phyloP scores from a whole-genome alignment of 2,888 invertebrate genomes.

The Ecliptopera silaceata region DNA sequence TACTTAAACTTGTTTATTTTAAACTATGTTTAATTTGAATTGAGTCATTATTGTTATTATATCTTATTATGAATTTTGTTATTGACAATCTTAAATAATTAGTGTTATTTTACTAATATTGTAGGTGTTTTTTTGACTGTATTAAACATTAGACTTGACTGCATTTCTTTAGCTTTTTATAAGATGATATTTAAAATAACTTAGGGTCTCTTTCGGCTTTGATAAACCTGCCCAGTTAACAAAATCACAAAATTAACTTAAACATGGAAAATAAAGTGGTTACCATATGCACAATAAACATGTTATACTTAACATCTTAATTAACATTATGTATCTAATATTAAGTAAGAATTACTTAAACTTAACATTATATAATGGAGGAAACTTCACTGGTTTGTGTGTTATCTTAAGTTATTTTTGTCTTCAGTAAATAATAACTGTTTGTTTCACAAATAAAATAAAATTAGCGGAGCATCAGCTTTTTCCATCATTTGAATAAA shows the following conservation, averaged over 20 bases:
- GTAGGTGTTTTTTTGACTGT: conserved; percentile 42
- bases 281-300: no score
- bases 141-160: conserved; percentile 44
- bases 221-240: not conserved
- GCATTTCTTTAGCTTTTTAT: conserved; percentile 45
- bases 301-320: no score
- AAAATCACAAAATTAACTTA: no score
- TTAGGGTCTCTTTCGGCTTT: not conserved
- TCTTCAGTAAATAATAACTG: no score
- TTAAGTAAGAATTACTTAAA: no score
- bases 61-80: conserved; percentile 6
- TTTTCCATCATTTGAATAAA: no score
- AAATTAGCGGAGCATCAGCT: no score
- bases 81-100: conserved; percentile 4
- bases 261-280: no score
- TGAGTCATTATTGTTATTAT: conserved; percentile 29
- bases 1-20: conserved; percentile 25
- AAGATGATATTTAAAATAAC: conserved; percentile 20
- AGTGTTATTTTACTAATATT: conserved; percentile 2
- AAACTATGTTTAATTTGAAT: conserved; percentile 28
- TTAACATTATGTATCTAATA: no score
- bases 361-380: no score
- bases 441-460: no score
- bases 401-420: not conserved
- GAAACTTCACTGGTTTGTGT: no score